Percentiles rank a stretch among this genome's conserved stretches.
Evolutionary conservation across 2,113 vertebrate species (phyloP).

Genomic region (Saccopteryx bilineata): DNA sequence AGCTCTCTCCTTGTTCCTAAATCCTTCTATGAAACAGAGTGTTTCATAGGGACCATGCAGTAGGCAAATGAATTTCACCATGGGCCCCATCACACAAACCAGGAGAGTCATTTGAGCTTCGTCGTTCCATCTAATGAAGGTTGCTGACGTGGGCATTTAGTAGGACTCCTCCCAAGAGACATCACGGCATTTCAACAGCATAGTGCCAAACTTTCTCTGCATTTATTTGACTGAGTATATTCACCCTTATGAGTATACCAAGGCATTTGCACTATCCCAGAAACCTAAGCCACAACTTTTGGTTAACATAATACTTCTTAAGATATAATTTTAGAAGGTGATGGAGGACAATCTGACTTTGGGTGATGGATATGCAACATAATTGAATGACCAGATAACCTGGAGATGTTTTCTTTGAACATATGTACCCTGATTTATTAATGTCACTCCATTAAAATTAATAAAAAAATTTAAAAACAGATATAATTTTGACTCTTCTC

Average conservation of each 20-base stretch:
- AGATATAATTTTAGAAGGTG: no score
- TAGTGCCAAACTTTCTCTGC: not conserved
- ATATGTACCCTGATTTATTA: no score
- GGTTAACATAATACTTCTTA: not conserved
- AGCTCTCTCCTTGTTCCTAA: not conserved
- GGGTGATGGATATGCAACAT: no score
- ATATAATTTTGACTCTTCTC: not conserved
- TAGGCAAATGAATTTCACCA: not conserved
- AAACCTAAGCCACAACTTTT: not conserved
- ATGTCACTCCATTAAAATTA: no score
- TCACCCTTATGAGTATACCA: not conserved
- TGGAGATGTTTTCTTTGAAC: no score
- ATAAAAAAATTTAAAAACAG: not conserved
- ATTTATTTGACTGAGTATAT: not conserved
- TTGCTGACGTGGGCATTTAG: not conserved
- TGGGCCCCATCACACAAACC: not conserved
- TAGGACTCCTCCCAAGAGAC: not conserved
- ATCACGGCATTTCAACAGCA: not conserved
- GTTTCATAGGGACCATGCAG: not conserved
- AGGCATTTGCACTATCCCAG: not conserved
- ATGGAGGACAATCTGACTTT: no score
- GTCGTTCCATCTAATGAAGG: not conserved
- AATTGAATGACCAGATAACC: no score
- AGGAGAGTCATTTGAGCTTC: not conserved
- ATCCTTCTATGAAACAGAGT: not conserved